Evolutionary conservation across 1,140 invertebrate species (phyloP).

Genomic region (Cydia amplana): DNA sequence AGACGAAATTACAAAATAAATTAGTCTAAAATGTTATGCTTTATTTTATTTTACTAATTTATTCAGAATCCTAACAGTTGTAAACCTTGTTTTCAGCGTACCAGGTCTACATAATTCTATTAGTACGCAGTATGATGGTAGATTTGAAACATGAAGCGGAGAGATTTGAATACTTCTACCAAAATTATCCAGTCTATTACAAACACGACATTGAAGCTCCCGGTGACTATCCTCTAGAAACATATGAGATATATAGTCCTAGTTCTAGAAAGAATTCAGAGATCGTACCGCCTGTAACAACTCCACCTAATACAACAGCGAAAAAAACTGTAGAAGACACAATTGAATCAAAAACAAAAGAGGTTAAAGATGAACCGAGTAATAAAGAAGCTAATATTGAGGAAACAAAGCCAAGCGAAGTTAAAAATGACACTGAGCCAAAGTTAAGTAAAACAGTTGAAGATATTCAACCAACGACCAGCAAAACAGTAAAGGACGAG

Average conservation of each 20-base stretch:
- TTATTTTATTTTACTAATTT: too few species aligned
- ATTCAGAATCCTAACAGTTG: neutral
- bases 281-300: neutral
- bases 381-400: neutral
- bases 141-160: neutral
- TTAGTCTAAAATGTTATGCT: too few species aligned
- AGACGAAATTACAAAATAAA: too few species aligned
- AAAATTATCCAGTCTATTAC: neutral
- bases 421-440: neutral
- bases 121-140: slow-evolving; percentile 15
- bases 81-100: neutral
- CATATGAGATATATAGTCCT: neutral
- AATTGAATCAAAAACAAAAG: neutral
- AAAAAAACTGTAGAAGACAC: neutral
- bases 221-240: slow-evolving; percentile 2
- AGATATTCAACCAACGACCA: neutral
- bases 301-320: neutral
- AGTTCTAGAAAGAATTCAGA: neutral
- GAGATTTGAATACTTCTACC: neutral
- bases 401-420: neutral
- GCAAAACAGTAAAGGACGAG: neutral
- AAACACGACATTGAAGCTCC: slow-evolving; percentile 2
- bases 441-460: neutral
- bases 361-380: neutral
- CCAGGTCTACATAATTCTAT: slow-evolving; percentile 10